Base-by-base conservation (phyloP, 2,888 invertebrate species). In the Oscheius sp. region DNA sequence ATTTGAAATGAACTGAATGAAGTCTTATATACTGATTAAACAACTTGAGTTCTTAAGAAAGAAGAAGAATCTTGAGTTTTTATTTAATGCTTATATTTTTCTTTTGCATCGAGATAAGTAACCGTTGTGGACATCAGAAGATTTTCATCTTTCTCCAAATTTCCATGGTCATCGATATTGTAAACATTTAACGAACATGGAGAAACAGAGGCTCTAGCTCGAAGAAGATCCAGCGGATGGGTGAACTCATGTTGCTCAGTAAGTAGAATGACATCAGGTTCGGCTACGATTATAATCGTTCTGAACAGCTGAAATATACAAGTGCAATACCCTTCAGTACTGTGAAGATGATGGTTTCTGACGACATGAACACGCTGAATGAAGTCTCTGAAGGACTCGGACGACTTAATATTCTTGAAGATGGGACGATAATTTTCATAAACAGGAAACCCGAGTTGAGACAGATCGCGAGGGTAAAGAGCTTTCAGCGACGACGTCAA, bases 381-480 rank as follows among this genome's bases (percentile, higher is more conserved):
- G 17, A 54, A 54, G 6, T 5, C 20, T 4, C 2, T n/a, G 6
- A 54, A 32, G 1, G 54, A 54, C 22, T 54, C 54, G 22, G 54
- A 54, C 9, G 24, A 6, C n/a, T 50, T 26, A 9, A 50, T 20
- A 12, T 14, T 2, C 3, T 3, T 14, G n/a, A 41, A 14, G 12
- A 41, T 41, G 24, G 47, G 47, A 20, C 47, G 47, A 33, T 54
- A 54, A 17, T 20, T 20, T 54, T 54, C 54, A 20, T 20, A 14
- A 22, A 54, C 54, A 9, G 54, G 33, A n/a, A 32, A 20, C 1
- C 54, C 54, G 32, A 54, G 33, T 24, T 54, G 54, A n/a, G 59
- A 59, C 44, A 59, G 20, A 30, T 59, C 41, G 8, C 41, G 38
- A 20, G 57, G 57, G 17, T 38, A 28, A 20, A 59, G 59, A 5